phyloP scores from a whole-genome alignment of 2,113 vertebrate genomes.

The Actenoides lindsayi region DNA sequence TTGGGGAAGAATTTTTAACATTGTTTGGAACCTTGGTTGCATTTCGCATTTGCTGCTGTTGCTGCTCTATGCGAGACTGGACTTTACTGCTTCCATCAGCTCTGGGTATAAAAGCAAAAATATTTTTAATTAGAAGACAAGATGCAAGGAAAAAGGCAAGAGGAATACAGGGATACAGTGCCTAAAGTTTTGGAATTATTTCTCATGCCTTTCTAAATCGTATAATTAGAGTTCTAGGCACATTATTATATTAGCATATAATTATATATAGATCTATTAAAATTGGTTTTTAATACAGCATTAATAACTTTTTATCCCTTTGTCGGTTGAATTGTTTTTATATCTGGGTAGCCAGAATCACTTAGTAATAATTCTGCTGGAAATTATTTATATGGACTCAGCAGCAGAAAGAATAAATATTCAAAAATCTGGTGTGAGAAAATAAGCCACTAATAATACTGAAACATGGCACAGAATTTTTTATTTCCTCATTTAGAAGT shows the following conservation, averaged over 20 bases:
- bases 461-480: background rate
- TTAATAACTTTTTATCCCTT: background rate
- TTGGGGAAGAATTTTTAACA: conserved; percentile 79
- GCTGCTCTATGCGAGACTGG: conserved; percentile 84
- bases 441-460: background rate
- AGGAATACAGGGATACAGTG: background rate
- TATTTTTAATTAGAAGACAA: background rate
- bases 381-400: background rate
- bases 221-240: background rate
- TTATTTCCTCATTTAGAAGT: background rate
- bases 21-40: conserved; percentile 74
- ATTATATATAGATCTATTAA: background rate
- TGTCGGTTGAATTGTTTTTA: background rate
- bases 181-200: background rate
- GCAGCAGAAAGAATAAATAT: background rate
- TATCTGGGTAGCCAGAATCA: background rate
- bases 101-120: conserved; percentile 68
- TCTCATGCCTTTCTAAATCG: background rate
- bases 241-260: background rate
- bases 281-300: background rate
- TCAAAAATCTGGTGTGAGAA: background rate
- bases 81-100: conserved; percentile 96
- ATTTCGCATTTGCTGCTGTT: conserved; percentile 78
- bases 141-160: background rate
- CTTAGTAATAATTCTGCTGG: background rate